Evolutionary conservation across 2,888 invertebrate species (phyloP).

Genomic region (Ceratothoa steindachneri): DNA sequence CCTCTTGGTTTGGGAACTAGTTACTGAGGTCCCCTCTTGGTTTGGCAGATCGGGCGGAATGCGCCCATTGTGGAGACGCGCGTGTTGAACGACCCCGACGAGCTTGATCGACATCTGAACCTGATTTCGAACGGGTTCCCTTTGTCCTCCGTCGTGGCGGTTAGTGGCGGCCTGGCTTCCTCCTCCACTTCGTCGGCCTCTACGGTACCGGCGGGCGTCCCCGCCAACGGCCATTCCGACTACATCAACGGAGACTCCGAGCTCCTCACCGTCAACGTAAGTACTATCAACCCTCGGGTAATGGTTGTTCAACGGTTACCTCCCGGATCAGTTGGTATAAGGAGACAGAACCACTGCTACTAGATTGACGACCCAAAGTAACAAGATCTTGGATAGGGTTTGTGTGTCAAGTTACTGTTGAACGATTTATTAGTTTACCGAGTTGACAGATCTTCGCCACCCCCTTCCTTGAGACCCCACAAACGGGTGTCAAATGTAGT

Average conservation of each 20-base stretch:
- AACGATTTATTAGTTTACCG: too few relatives aligned
- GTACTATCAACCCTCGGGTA: slow-evolving; percentile 14
- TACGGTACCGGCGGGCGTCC: background rate
- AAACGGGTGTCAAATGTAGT: too few relatives aligned
- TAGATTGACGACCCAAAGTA: too few relatives aligned
- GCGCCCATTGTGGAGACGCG: slow-evolving; percentile 87
- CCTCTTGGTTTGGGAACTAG: too few relatives aligned
- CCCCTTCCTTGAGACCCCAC: too few relatives aligned
- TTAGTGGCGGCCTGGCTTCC: background rate
- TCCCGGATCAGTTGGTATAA: too few relatives aligned
- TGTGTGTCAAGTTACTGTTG: too few relatives aligned
- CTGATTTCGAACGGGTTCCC: slow-evolving; percentile 65
- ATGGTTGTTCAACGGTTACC: too few relatives aligned
- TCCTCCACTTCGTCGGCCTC: background rate
- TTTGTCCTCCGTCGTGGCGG: background rate
- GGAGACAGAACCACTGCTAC: too few relatives aligned
- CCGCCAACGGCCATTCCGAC: slow-evolving; percentile 21
- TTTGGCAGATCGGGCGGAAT: slow-evolving; percentile 33
- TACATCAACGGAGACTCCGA: slow-evolving; percentile 29
- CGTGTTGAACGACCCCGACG: slow-evolving; percentile 78
- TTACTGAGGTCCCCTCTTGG: too few relatives aligned
- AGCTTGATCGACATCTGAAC: slow-evolving; percentile 73
- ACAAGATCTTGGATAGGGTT: too few relatives aligned
- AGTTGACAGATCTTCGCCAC: too few relatives aligned
- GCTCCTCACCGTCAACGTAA: slow-evolving; percentile 15